Percentiles rank a stretch among this genome's conserved stretches.
Evolutionary conservation across 2,113 vertebrate genomes (phyloP).

Genomic region (Cariama cristata): DNA sequence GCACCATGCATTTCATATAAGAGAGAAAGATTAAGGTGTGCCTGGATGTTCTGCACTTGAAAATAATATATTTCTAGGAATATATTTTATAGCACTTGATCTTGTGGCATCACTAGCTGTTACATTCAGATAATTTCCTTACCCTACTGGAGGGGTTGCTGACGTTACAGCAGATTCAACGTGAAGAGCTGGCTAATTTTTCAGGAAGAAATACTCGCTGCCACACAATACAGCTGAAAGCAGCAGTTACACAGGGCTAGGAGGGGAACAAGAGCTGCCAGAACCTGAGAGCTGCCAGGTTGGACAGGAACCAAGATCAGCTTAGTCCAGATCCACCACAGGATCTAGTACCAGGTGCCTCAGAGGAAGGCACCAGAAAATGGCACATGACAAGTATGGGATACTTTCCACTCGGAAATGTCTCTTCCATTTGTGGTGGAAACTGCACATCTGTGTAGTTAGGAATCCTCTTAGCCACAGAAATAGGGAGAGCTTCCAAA

Average conservation of each 20-base stretch:
- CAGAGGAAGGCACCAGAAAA: not conserved
- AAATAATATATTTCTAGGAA: conserved; percentile 41
- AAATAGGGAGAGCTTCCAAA: not conserved
- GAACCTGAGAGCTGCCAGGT: not conserved
- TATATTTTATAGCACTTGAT: conserved; percentile 4
- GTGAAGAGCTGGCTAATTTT: conserved; percentile 47
- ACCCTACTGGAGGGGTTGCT: conserved; percentile 17
- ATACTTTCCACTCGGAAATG: not conserved
- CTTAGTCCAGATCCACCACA: not conserved
- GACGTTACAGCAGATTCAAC: conserved; percentile 20
- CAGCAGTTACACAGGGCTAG: not conserved
- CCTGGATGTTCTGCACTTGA: conserved; percentile 21
- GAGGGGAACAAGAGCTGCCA: not conserved
- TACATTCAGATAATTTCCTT: conserved; percentile 48
- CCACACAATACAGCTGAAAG: not conserved
- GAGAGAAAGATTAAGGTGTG: not conserved
- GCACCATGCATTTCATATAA: not conserved
- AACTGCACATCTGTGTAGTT: not conserved
- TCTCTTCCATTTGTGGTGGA: not conserved
- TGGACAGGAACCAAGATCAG: not conserved
- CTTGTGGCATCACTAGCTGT: conserved; percentile 9
- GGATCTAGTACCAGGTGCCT: not conserved
- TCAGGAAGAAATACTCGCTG: not conserved
- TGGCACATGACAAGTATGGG: not conserved
- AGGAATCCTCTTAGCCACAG: not conserved